These are phyloP conservation scores for Coenobita brevimanus DNA, from an alignment of 1,140 invertebrate species.

Conservation along the genomic window DNA sequence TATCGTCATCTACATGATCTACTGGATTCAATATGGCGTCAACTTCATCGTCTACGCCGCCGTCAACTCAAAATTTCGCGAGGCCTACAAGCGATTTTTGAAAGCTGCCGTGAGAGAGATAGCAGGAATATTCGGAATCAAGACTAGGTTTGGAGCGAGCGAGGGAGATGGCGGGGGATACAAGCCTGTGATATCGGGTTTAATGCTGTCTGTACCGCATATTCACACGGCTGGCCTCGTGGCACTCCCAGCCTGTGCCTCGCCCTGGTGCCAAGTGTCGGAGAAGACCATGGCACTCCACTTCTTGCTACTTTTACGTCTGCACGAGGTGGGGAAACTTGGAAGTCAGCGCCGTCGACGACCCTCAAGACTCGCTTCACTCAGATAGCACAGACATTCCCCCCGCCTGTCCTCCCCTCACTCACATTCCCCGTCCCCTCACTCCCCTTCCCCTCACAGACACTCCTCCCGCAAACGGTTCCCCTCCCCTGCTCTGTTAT, in stretches of 20 bases:
- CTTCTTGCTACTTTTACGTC: too few species aligned
- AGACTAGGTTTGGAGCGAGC: neutral
- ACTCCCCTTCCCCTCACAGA: too few species aligned
- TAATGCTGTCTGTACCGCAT: conserved; percentile 5
- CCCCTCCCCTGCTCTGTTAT: too few species aligned
- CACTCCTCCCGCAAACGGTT: too few species aligned
- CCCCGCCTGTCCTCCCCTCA: too few species aligned
- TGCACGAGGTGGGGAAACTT: too few species aligned
- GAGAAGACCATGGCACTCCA: too few species aligned
- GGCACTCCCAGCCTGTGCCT: neutral
- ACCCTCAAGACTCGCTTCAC: neutral
- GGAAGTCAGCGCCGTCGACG: neutral
- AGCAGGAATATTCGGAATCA: neutral
- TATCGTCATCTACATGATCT: conserved; percentile 44
- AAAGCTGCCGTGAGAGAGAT: neutral
- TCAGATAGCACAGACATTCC: too few species aligned
- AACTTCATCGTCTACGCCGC: conserved; percentile 48
- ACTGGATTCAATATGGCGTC: conserved; percentile 47
- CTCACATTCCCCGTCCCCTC: too few species aligned
- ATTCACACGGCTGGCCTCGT: neutral
- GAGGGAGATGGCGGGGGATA: neutral
- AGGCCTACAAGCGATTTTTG: conserved; percentile 16
- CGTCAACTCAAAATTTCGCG: conserved; percentile 12
- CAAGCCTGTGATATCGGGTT: neutral
- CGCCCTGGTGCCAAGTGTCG: too few species aligned